These are phyloP conservation scores for Nannoperca obscura DNA, from an alignment of 2,797 vertebrate genomes.

Conservation along the genomic window DNA sequence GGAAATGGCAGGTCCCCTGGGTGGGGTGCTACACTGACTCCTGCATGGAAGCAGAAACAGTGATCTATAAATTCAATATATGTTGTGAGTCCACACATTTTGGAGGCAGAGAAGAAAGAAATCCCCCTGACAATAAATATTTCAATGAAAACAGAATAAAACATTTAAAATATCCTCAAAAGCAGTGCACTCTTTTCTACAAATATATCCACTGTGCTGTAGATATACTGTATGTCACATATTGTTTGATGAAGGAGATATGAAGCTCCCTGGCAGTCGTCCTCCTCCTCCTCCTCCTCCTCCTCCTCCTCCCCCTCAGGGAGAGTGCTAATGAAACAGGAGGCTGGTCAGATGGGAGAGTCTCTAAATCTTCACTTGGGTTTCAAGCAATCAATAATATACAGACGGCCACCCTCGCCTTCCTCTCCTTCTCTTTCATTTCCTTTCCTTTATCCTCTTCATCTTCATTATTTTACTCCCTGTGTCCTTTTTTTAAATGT, in stretches of 20 bases:
- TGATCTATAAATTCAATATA: constrained; percentile 33
- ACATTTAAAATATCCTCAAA: constrained; percentile 14
- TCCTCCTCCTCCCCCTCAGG: constrained; percentile 60
- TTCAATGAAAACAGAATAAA: constrained; percentile 16
- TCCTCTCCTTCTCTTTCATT: constrained; percentile 45
- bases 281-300: constrained; percentile 48
- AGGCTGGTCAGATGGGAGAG: constrained; percentile 69
- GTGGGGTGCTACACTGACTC: constrained; percentile 12
- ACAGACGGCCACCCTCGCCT: constrained; percentile 48
- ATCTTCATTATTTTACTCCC: constrained; percentile 55
- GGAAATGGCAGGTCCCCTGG: constrained; percentile 18
- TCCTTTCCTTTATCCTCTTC: constrained; percentile 39
- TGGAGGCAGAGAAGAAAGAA: background rate
- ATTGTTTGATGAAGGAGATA: constrained; percentile 62
- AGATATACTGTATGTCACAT: constrained; percentile 51
- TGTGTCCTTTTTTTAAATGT: background rate
- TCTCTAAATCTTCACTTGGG: constrained; percentile 62
- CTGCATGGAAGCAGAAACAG: constrained; percentile 17
- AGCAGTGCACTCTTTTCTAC: constrained; percentile 1
- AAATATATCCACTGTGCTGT: constrained; percentile 31
- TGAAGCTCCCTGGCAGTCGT: constrained; percentile 52
- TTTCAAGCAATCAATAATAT: constrained; percentile 75
- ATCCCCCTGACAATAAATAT: constrained; percentile 2
- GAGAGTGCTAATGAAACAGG: constrained; percentile 76
- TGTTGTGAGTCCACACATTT: constrained; percentile 9